phyloP scores from a whole-genome alignment of 2,113 vertebrate species.

The Hucho hucho region DNA sequence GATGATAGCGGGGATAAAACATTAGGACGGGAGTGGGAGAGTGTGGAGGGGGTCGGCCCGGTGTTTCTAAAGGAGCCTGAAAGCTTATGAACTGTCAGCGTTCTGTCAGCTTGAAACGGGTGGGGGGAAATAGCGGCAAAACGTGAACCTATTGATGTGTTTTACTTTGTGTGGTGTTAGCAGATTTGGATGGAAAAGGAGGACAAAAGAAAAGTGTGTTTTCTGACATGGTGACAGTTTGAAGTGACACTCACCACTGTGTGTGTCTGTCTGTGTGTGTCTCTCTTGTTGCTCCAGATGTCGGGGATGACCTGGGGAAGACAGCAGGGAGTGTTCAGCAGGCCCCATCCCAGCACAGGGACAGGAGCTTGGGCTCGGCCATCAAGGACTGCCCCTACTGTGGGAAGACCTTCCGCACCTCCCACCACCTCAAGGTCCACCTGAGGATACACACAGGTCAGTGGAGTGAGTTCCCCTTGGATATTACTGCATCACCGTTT shows the following conservation, averaged over 20 bases:
- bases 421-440: constrained; percentile 98
- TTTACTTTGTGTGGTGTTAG: constrained; percentile 87
- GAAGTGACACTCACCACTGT: constrained; percentile 86
- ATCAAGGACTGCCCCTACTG: constrained; percentile 99
- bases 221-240: constrained; percentile 63
- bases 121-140: constrained; percentile 78
- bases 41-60: constrained; percentile 72
- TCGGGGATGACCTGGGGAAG: constrained; percentile 93
- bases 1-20: constrained; percentile 86
- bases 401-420: constrained; percentile 97
- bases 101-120: constrained; percentile 89
- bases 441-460: constrained; percentile 99
- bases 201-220: constrained; percentile 37
- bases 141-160: constrained; percentile 79
- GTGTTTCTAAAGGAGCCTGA: constrained; percentile 82
- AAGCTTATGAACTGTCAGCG: constrained; percentile 91
- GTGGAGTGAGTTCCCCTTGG: constrained; percentile 42
- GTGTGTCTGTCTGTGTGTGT: constrained; percentile 21
- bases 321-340: constrained; percentile 79
- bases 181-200: constrained; percentile 76
- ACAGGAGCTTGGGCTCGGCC: constrained; percentile 88
- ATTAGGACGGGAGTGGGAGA: constrained; percentile 78
- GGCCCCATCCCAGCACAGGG: constrained; percentile 83
- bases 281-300: constrained; percentile 81
- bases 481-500: background rate